Conservation (phyloP, 2,888 invertebrate species). For the Blomia tropicalis region DNA sequence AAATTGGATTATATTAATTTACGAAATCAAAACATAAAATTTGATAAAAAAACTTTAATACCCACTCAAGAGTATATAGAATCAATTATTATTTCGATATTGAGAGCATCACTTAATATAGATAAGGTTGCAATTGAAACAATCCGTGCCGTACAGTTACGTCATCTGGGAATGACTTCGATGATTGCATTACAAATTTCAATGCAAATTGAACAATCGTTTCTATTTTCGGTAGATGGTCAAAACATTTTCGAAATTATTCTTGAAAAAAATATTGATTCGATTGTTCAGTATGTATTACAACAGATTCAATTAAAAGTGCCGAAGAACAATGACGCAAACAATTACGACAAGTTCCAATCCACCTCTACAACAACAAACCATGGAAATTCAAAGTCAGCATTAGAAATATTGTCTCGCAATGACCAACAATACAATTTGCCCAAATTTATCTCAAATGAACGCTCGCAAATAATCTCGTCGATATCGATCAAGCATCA, state of each 20-base stretch:
- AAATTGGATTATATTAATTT: not conserved
- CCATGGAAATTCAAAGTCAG: not conserved
- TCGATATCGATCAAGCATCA: not conserved
- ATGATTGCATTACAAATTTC: not conserved
- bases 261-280: not conserved
- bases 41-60: no score
- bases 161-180: not conserved
- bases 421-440: not conserved
- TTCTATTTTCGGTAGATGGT: not conserved
- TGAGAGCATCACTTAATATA: not conserved
- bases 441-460: not conserved
- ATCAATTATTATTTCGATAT: not conserved
- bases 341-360: no score
- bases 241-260: not conserved
- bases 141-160: not conserved
- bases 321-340: not conserved
- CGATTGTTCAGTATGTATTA: not conserved
- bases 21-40: not conserved
- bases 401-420: not conserved
- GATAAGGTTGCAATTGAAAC: not conserved
- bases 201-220: not conserved
- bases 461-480: not conserved
- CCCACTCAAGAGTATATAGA: not conserved
- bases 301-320: not conserved
- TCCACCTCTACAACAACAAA: no score